Base-by-base conservation (phyloP, 2,888 invertebrate genomes). In the Kuschelorhynchus macadamiae region DNA sequence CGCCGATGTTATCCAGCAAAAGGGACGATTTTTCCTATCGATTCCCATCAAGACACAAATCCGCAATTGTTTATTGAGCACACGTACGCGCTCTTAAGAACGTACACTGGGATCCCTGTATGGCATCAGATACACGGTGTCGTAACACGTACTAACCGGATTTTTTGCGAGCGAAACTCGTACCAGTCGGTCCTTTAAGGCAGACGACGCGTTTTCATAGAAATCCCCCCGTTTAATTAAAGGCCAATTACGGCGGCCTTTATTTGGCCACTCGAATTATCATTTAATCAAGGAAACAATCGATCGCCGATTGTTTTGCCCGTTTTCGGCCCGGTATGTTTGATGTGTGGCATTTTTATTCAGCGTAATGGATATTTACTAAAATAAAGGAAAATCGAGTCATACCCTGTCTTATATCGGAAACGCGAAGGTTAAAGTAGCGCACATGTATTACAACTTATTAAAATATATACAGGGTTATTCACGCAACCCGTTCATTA, bases 261-360 rank as follows among this genome's bases (percentile, higher is more conserved):
- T 73, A 74, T 74, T 75, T 70, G 74, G 74, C 59, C 64, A 46
- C 57, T n/a, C n/a, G n/a, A n/a, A 75, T 74, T 75, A 75, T 74
- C 74, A 75, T 75, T 71, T 52, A 66, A 71, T 75, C 72, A 73
- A 73, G 75, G 74, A 73, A 67, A 67, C 70, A 65, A 61, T 68
- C 62, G 56, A n/a, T n/a, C 67, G 7, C 4, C 25, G 25, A 7
- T 3, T 5, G 4, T 5, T 5, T 25, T 25, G 7, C 25, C 7
- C 25, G 3, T 25, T 25, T 7, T 25, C 7, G 7, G 7, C 7
- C 25, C 3, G 25, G 25, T 25, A 25, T 25, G 25, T 25, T 25
- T 25, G 25, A 25, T 25, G 7, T 25, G 25, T 25, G 25, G 25
- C 4, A 25, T 25, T n/a, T n/a, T n/a, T n/a, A n/a, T n/a, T n/a